phyloP scores from a whole-genome alignment of 2,113 vertebrate genomes.

The Nerophis ophidion region DNA sequence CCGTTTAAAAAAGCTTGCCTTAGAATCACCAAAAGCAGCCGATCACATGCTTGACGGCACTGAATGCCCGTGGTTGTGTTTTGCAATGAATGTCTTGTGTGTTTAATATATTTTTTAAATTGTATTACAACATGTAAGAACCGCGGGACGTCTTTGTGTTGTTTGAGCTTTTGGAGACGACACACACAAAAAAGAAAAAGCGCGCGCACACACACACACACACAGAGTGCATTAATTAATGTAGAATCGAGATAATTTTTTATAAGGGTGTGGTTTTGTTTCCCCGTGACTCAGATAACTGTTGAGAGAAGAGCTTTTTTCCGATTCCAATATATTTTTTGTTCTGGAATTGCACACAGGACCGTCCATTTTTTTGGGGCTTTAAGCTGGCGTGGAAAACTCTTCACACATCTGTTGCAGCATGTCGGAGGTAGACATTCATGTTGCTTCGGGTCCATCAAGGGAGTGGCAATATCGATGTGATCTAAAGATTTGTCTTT shows the following conservation, averaged over 20 bases:
- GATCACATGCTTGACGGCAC: conserved; percentile 57
- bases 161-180: conserved; percentile 22
- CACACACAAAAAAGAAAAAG: conserved; percentile 1
- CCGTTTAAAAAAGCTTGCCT: conserved; percentile 25
- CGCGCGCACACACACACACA: not conserved
- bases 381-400: conserved; percentile 33
- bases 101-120: conserved; percentile 42
- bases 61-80: conserved; percentile 62
- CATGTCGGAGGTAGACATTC: conserved; percentile 42
- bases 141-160: conserved; percentile 12
- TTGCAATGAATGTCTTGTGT: conserved; percentile 58
- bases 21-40: conserved; percentile 40
- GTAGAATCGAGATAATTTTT: conserved; percentile 16
- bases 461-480: conserved; percentile 65
- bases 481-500: conserved; percentile 66
- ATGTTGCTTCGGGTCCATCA: conserved; percentile 57
- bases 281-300: conserved; percentile 36
- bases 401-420: conserved; percentile 69
- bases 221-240: conserved; percentile 15
- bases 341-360: conserved; percentile 46
- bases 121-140: conserved; percentile 19
- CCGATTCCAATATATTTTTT: conserved; percentile 37
- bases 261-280: conserved; percentile 55
- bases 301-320: conserved; percentile 25
- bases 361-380: conserved; percentile 40